Conservation (phyloP, 2,797 vertebrate species). For the Melanotaenia nigrans region DNA sequence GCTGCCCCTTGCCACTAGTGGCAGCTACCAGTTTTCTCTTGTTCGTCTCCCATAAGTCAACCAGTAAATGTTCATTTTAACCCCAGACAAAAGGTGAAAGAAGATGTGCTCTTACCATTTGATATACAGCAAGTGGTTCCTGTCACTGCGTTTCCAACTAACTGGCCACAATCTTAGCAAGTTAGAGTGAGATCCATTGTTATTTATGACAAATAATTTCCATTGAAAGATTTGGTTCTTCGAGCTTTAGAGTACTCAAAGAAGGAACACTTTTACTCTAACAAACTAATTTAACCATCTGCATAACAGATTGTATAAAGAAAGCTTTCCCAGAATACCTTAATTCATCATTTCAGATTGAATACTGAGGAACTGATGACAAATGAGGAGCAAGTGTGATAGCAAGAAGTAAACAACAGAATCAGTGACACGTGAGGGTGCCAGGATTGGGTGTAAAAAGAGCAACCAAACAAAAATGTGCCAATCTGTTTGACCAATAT, state of each 20-base stretch:
- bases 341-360: too few relatives aligned
- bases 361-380: too few relatives aligned
- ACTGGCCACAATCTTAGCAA: slow-evolving; percentile 17
- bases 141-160: slow-evolving; percentile 17
- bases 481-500: too few relatives aligned
- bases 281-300: background rate
- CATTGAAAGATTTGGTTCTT: background rate
- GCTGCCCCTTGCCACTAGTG: slow-evolving; percentile 51
- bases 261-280: background rate
- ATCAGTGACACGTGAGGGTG: background rate
- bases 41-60: slow-evolving; percentile 53
- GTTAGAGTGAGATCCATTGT: slow-evolving; percentile 4
- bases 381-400: too few relatives aligned
- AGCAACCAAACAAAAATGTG: too few relatives aligned
- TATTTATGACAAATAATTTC: background rate
- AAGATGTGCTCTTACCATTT: slow-evolving; percentile 36
- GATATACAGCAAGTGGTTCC: slow-evolving; percentile 21
- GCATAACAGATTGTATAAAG: too few relatives aligned
- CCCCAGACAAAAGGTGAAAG: slow-evolving; percentile 55
- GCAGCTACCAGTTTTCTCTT: slow-evolving; percentile 56
- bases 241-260: background rate
- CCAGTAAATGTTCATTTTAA: slow-evolving; percentile 63
- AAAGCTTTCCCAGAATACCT: too few relatives aligned
- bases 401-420: background rate
- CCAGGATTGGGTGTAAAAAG: background rate